These are phyloP conservation scores for Potamarius usumacintae DNA, from an alignment of 2,113 vertebrate genomes.

Conservation along the genomic window DNA sequence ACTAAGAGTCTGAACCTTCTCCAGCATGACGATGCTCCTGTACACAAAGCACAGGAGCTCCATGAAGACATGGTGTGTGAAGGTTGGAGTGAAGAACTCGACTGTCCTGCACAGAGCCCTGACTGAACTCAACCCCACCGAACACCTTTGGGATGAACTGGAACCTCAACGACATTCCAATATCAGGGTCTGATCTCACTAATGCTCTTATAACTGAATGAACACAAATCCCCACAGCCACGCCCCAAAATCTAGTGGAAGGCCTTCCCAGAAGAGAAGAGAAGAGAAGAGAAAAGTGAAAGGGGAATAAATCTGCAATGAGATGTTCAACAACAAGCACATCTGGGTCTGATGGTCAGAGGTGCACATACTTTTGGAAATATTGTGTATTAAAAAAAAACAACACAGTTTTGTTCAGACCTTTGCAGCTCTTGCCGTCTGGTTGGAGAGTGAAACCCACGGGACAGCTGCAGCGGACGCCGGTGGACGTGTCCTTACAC, in stretches of 20 bases:
- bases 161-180: too few species aligned
- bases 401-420: conserved; percentile 59
- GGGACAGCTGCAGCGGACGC: conserved; percentile 95
- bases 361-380: background rate
- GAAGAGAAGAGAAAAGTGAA: background rate
- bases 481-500: conserved; percentile 95
- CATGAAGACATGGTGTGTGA: too few species aligned
- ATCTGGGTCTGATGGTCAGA: too few species aligned
- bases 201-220: background rate
- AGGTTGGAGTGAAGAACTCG: too few species aligned
- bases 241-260: too few species aligned
- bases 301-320: background rate
- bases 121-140: too few species aligned
- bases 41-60: too few species aligned
- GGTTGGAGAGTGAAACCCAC: conserved; percentile 91
- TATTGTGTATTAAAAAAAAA: background rate
- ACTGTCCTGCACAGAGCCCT: too few species aligned
- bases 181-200: too few species aligned
- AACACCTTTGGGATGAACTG: too few species aligned
- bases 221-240: background rate
- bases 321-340: background rate
- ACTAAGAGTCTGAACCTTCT: background rate
- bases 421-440: conserved; percentile 96
- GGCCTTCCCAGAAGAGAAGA: too few species aligned
- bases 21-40: background rate